phyloP scores from a whole-genome alignment of 2,888 invertebrate genomes.

The Drosophila anceps region DNA sequence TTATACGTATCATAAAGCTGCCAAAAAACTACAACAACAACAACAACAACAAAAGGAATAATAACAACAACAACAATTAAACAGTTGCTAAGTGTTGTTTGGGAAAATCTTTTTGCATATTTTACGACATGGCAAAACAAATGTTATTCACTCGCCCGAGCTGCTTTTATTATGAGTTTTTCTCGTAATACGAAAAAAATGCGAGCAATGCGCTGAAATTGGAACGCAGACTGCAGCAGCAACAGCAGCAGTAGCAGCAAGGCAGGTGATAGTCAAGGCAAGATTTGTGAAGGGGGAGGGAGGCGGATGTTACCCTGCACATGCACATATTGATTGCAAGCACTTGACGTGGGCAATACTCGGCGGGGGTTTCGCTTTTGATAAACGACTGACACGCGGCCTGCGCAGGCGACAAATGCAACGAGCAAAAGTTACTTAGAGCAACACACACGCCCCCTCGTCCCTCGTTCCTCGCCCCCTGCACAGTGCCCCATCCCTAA shows the following conservation, averaged over 20 bases:
- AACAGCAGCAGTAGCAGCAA: neutral
- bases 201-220: conserved; percentile 73
- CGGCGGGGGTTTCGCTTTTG: conserved; percentile 40
- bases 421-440: conserved; percentile 42
- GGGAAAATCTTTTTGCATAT: conserved; percentile 70
- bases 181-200: conserved; percentile 74
- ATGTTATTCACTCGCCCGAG: conserved; percentile 71
- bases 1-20: conserved; percentile 78
- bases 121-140: conserved; percentile 80
- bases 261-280: conserved; percentile 43
- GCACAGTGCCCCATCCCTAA: neutral
- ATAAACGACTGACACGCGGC: conserved; percentile 80
- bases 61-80: conserved; percentile 33
- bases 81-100: conserved; percentile 25
- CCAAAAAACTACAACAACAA: conserved; percentile 47
- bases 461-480: neutral
- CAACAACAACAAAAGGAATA: conserved; percentile 7
- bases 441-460: conserved; percentile 1
- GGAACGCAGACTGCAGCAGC: conserved; percentile 65
- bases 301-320: conserved; percentile 26
- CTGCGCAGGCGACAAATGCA: conserved; percentile 79
- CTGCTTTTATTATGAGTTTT: conserved; percentile 75
- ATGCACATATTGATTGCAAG: conserved; percentile 63
- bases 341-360: conserved; percentile 28
- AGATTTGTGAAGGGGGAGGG: neutral